These are phyloP conservation scores for Sinopyrophorus schimmeli DNA, from an alignment of 2,888 invertebrate genomes.

Conservation along the genomic window DNA sequence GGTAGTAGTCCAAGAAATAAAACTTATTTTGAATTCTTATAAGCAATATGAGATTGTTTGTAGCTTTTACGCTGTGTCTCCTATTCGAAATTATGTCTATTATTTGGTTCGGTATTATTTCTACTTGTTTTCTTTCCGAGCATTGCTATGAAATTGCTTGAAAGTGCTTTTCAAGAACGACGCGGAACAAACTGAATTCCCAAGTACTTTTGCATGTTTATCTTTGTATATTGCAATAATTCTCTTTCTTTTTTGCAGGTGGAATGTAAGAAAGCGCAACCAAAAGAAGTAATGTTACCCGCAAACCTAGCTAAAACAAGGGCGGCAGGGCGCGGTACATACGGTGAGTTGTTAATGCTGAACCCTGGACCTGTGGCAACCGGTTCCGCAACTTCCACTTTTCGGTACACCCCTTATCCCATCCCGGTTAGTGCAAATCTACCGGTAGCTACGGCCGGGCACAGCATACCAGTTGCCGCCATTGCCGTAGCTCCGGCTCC, in stretches of 20 bases:
- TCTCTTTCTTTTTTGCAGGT: slow-evolving; percentile 68
- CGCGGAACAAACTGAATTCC: too few species aligned
- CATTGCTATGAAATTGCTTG: too few species aligned
- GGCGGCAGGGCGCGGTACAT: slow-evolving; percentile 92
- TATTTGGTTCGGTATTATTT: too few species aligned
- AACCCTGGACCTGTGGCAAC: slow-evolving; percentile 62
- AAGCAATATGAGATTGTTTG: too few species aligned
- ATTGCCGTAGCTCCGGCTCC: slow-evolving; percentile 52
- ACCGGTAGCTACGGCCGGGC: slow-evolving; percentile 43
- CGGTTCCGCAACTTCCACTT: slow-evolving; percentile 55
- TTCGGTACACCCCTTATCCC: slow-evolving; percentile 67
- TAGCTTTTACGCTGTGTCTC: too few species aligned
- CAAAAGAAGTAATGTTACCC: slow-evolving; percentile 99
- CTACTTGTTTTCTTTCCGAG: too few species aligned
- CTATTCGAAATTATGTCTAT: too few species aligned
- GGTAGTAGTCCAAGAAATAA: slow-evolving; percentile 3
- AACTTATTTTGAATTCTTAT: slow-evolving; percentile 7
- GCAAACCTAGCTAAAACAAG: slow-evolving; percentile 94
- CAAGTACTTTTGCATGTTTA: too few species aligned
- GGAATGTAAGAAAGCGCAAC: slow-evolving; percentile 99
- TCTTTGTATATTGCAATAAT: too few species aligned
- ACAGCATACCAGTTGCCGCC: slow-evolving; percentile 47
- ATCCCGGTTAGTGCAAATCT: slow-evolving; percentile 57
- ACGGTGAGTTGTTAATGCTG: slow-evolving; percentile 96
- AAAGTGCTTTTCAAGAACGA: too few species aligned